Evolutionary conservation across 37 sponge, comb jelly and placozoan genomes (phyloP), one percentile per base, ranked within the genome.

Genomic region (Geodia barretti): DNA sequence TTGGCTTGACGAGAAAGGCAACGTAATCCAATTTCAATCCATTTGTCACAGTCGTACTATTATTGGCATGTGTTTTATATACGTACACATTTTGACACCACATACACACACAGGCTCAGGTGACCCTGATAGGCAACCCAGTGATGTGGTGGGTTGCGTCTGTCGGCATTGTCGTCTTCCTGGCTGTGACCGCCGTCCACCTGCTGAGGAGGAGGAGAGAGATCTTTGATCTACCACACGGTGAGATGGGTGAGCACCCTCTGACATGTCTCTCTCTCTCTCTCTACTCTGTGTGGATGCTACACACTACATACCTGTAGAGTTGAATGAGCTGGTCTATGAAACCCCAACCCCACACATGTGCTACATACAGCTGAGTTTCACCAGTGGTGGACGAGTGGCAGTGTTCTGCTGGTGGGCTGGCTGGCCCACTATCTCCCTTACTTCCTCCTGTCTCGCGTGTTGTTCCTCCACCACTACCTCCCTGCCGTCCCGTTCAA

Each of bases 381-480:
- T 58, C 29, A 65, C n/a, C 82, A 85, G 40, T 76, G 37, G 68
- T 92, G 74, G 64, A 82, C 60, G 0, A 63, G 86, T 31, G 95
- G 95, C 1, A 23, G 73, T 47, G 72, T 94, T 11, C 70, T 94
- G 77, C 17, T 87, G 19, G 79, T 78, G 25, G 92, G 95, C 3
- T 94, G 95, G 95, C 34, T 73, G 21, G 70, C 84, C 1, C 95
- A 94, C 62, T 91, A 81, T 60, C 30, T 88, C 29, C 95, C 95
- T n/a, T 94, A 86, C 77, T 94, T 94, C 86, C 64, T 86, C 3
- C 79, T 94, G 31, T 89, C 83, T 7, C 76, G 92, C 0, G 89
- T 87, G 24, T 75, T 94, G 36, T 94, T 94, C 85, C 88, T 94
- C 32, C 95, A 94, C 41, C 92, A 91, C 77, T 94, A 94, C 81